Base-by-base conservation (phyloP, 2,888 invertebrate genomes). In the Dicroscelio sp. region DNA sequence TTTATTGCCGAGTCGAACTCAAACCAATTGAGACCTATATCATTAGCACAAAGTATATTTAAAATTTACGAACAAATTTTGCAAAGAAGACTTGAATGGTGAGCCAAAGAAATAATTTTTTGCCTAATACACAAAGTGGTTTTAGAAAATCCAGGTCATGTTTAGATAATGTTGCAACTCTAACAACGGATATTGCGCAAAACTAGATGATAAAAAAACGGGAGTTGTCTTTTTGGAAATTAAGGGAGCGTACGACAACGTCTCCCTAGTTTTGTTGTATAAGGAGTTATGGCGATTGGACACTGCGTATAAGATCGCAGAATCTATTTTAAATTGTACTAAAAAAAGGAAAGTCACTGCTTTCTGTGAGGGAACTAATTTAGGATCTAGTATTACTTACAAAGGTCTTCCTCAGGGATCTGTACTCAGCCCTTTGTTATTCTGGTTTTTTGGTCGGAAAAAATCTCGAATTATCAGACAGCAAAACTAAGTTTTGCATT, bases 61-160 rank as follows among this genome's bases (percentile, higher is more conserved):
- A 82, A 82, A 30, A 1, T 76, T n/a, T 76, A n/a, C 65, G 79
- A 79, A 23, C 63, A 79, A 48, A 79, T 79, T 20, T 6, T 79
- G 5, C 60, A 79, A 31, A 38, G 60, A 17, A 0, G 65, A n/a
- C 8, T 79, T n/a, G 79, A 79, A 65, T 79, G 65, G 63, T 79
- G 79, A 65, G 30, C 31, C 1, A 79, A 25, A 23, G 14, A 31
- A 79, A 79, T 30, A 38, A 48, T n/a, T n/a, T 65, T 8, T 43
- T 79, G 12, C 63, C 79, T 12, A 25, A 30, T 30, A 30, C 20
- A 17, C 79, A 79, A 65, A 23, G 33, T 6, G 79, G 79, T 1
- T 79, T 79, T 38, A 25, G 43, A 20, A 78, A 63, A 30, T 25
- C 17, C 20, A 78, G 25, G 63, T 60, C 35, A 4, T 60, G 60